Evolutionary conservation across 1,140 invertebrate species (phyloP), one percentile per base, ranked within the genome.

Genomic region (Tribolium madens): DNA sequence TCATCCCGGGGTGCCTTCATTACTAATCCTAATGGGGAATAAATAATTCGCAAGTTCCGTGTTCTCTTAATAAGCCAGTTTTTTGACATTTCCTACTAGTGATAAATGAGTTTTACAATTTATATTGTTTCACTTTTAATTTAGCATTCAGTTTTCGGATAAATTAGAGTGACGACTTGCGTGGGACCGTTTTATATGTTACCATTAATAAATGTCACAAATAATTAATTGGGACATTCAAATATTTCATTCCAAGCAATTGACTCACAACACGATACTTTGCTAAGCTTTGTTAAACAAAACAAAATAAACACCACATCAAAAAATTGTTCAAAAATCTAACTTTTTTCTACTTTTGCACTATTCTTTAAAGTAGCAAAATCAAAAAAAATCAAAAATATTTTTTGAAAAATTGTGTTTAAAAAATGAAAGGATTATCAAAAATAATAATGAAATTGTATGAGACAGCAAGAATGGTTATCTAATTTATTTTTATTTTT

Each of bases 171-270:
- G 57, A 64, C 57, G 57, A 64, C 57, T 64, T 64, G 57, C 57
- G 57, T 64, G 57, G 57, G 57, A 64, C 26, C 31, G 1, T 26
- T 64, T 21, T 33, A 15, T 64, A 64, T 64, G 57, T 42, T 64
- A 64, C 26, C 26, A 64, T 64, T 64, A 64, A 64, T 64, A 64
- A 64, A 64, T 64, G 57, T 64, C 57, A 64, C 57, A 64, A 64
- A 64, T 64, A 64, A 64, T 64, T 64, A 64, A 64, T 64, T 64
- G 57, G 14, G 36, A 64, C 57, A 33, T 13, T n/a, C 12, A 31
- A 64, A 64, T n/a, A 33, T 64, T n/a, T 64, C n/a, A 64, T 64
- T 64, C 21, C 26, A 26, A 33, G 31, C 14, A 14, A 26, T 64
- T 64, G 57, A 64, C 57, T 64, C 57, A 64, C 36, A 64, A 36